A percentile compares a stretch with the other conserved stretches of the same genome.
Evolutionary conservation across 2,888 invertebrate genomes (phyloP).

Genomic region (Vandiemenella viatica): DNA sequence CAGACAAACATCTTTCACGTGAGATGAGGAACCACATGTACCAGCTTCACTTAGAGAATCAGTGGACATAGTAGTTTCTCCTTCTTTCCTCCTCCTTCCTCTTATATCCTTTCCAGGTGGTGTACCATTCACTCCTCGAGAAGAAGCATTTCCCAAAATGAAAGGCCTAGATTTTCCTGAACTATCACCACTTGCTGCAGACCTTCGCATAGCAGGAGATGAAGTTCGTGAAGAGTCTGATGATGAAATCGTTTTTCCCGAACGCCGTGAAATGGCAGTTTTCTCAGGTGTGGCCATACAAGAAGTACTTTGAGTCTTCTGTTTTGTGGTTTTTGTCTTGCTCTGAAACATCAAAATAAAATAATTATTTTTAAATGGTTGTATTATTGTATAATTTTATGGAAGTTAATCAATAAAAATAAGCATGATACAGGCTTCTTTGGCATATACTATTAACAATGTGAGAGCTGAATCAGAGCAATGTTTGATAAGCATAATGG

Average conservation of each 20-base stretch:
- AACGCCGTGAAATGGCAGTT: slow-evolving; percentile 2
- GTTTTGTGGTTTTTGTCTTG: slow-evolving; percentile 11
- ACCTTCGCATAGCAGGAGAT: slow-evolving; percentile 41
- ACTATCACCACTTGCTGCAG: slow-evolving; percentile 18
- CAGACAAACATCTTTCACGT: no score
- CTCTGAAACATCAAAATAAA: slow-evolving; percentile 7
- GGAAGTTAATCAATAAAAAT: no score
- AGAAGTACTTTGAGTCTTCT: slow-evolving; percentile 11
- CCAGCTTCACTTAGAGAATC: slow-evolving; percentile 12
- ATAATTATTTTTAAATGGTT: no score
- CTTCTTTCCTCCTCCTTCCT: slow-evolving; percentile 5
- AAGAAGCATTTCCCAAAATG: slow-evolving; percentile 1
- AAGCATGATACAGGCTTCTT: no score
- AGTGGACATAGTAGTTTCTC: slow-evolving; percentile 10
- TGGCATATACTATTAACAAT: no score
- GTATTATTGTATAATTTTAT: no score
- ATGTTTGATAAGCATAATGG: no score
- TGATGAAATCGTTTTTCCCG: slow-evolving; percentile 34
- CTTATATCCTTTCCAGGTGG: slow-evolving; percentile 6
- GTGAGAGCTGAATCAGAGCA: no score
- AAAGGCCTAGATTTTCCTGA: slow-evolving; percentile 4
- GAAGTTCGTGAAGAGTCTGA: slow-evolving; percentile 55
- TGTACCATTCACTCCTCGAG: slow-evolving; percentile 1
- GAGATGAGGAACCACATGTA: no score
- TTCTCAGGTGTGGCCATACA: slow-evolving; percentile 13